A percentile compares a stretch with the other conserved stretches of the same genome.
phyloP scores from a whole-genome alignment of 2,113 vertebrate genomes.

The Agapornis roseicollis region DNA sequence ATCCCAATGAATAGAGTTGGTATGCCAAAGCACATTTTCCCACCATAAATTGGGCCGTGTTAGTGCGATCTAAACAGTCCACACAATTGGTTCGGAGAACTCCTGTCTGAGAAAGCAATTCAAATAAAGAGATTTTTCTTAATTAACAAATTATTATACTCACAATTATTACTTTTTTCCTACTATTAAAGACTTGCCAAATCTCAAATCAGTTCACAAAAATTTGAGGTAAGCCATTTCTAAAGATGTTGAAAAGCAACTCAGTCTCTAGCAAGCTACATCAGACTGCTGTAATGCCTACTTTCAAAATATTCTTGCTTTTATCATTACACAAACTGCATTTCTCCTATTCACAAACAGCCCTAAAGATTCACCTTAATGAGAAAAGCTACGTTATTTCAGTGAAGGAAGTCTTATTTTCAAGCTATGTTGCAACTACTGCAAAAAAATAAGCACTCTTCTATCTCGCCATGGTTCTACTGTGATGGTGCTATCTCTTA shows the following conservation, averaged over 20 bases:
- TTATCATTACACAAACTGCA: not conserved
- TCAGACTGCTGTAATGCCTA: not conserved
- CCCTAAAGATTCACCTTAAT: not conserved
- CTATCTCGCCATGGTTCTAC: not conserved
- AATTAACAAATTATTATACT: not conserved
- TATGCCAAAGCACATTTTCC: conserved; percentile 97
- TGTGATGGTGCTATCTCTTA: not conserved
- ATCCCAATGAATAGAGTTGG: conserved; percentile 91
- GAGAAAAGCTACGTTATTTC: not conserved
- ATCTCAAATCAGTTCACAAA: not conserved
- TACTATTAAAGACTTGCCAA: not conserved
- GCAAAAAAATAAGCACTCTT: not conserved
- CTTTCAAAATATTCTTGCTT: not conserved
- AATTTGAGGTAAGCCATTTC: not conserved
- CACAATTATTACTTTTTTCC: not conserved
- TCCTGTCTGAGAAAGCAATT: conserved; percentile 82
- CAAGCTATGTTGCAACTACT: not conserved
- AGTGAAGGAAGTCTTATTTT: not conserved
- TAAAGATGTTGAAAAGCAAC: not conserved
- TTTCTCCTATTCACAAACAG: not conserved
- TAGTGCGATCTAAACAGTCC: conserved; percentile 95
- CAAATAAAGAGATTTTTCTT: not conserved
- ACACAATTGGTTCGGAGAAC: conserved; percentile 95
- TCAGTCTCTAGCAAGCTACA: not conserved
- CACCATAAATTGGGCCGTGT: conserved; percentile 98